Evolutionary conservation across 2,888 invertebrate species (phyloP).

Genomic region (Perithous albicinctus): DNA sequence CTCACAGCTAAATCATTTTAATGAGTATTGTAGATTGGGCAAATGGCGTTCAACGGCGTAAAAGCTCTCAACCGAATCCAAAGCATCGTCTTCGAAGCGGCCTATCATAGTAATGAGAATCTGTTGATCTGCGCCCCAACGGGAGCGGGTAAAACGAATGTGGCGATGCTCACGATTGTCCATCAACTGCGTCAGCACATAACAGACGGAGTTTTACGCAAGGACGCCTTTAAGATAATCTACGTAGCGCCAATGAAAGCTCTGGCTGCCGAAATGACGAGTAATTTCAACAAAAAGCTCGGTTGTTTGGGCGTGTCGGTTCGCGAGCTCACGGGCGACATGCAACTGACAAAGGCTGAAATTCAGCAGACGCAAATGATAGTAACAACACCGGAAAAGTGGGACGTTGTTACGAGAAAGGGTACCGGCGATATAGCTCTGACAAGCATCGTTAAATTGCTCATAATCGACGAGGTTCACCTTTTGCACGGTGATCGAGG

Average conservation of each 20-base stretch:
- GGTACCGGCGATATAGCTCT: constrained; percentile 95
- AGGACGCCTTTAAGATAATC: constrained; percentile 98
- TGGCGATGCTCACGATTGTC: constrained; percentile 96
- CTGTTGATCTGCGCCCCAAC: constrained; percentile 99
- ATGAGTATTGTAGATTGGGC: constrained; percentile 89
- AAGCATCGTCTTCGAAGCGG: constrained; percentile 97
- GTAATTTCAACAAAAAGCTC: constrained; percentile 94
- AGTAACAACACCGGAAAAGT: constrained; percentile 99
- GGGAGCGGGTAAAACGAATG: constrained; percentile 99
- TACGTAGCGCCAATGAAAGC: constrained; percentile 99
- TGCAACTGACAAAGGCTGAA: constrained; percentile 97
- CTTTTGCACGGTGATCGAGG: constrained; percentile 98
- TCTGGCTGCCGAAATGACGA: constrained; percentile 98
- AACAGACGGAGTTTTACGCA: constrained; percentile 92
- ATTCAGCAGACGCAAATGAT: constrained; percentile 98
- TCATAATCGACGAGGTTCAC: constrained; percentile 99
- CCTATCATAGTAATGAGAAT: constrained; percentile 98
- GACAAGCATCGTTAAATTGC: constrained; percentile 94
- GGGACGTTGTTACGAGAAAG: constrained; percentile 99
- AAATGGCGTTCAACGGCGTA: constrained; percentile 95
- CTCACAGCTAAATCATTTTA: too few species aligned
- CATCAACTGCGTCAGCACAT: constrained; percentile 95
- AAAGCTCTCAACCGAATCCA: constrained; percentile 97
- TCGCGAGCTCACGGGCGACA: constrained; percentile 98
- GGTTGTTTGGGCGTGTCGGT: constrained; percentile 92